Base-by-base conservation (phyloP, 2,888 invertebrate genomes). In the Hyppa rectilinea region DNA sequence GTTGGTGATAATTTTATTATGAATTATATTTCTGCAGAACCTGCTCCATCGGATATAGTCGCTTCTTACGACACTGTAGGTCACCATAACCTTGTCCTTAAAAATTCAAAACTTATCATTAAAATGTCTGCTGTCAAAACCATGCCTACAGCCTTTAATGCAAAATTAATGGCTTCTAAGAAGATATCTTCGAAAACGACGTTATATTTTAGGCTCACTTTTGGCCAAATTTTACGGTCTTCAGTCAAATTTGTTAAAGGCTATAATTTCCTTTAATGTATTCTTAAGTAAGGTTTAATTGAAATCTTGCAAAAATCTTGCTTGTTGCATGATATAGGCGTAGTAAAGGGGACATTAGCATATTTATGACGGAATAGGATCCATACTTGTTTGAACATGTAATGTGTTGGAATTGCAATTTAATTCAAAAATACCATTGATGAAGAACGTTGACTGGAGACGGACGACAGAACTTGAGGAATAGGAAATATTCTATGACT, bases 251-350 rank as follows among this genome's bases (percentile, higher is more conserved):
- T 80, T 71, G 52, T 63, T 70, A 55, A 49, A 55, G 36, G 26
- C 47, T 29, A 34, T 55, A 31, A 82, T 73, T 58, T 53, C 20
- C 55, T 75, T 60, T 83, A 80, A 83, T 78, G 58, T 67, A 69
- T 82, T 83, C 81, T 67, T 81, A 78, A 83, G 75, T 81, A 69
- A 75, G 58, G 31, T 61, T 59, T 83, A 71, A 83, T 78, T 75
- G 72, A 68, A 65, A 55, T 71, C 47, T 50, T 43, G 62, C 59
- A 52, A 69, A n/a, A n/a, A n/a, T n/a, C n/a, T n/a, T n/a, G 71
- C 20, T 34, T 50, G 49, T 70, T 61, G 68, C 63, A 65, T 59
- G 63, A 49, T 55, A 17, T 23, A 31, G 45, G 61, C 23, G 47
- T 7, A 31, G 68, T 47, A 68, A 77, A 78, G 60, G 49, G 60